Percentiles rank a stretch among this genome's conserved stretches.
phyloP scores from a whole-genome alignment of 2,113 vertebrate species.

The Oryctolagus cuniculus region mOryCun1.1 NC_091453.1:37886001-37886500 shows the following conservation, averaged over 20 bases:
- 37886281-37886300: neutral
- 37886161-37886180: neutral
- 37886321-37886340: no score
- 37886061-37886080: no score
- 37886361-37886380: no score
- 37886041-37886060: neutral
- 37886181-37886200: neutral
- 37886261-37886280: neutral
- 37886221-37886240: neutral
- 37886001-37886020: conserved; percentile 10
- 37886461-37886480: no score
- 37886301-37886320: neutral
- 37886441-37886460: no score
- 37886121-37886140: neutral
- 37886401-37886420: no score
- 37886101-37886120: neutral
- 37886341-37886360: no score
- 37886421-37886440: no score
- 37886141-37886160: neutral
- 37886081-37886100: neutral
- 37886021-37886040: neutral
- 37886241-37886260: neutral
- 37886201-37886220: neutral
- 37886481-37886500: no score
- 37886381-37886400: no score